A percentile compares a stretch with the other conserved stretches of the same genome.
These are phyloP conservation scores for Synergus itoensis DNA, from an alignment of 2,888 invertebrate genomes.

Conservation along the genomic window DNA sequence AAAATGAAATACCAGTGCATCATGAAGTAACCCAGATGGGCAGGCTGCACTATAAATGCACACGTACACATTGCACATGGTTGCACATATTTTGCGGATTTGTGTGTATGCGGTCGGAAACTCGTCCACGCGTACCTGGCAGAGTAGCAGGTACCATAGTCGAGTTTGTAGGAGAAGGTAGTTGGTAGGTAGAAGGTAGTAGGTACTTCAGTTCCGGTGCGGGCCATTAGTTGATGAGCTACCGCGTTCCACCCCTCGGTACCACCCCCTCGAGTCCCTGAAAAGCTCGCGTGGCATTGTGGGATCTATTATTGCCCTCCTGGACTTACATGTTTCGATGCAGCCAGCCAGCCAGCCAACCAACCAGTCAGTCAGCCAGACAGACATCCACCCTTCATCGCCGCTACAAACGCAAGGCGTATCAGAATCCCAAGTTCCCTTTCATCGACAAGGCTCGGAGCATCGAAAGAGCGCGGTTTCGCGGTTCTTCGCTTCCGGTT, in stretches of 20 bases:
- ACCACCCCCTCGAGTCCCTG: constrained; percentile 61
- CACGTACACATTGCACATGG: background rate
- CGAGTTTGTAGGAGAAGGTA: constrained; percentile 60
- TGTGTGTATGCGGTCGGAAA: constrained; percentile 45
- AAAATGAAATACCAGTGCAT: constrained; percentile 16
- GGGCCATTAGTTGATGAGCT: constrained; percentile 78
- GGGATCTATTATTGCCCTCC: constrained; percentile 74
- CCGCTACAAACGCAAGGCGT: constrained; percentile 50
- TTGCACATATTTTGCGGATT: constrained; percentile 18
- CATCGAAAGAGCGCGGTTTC: constrained; percentile 60
- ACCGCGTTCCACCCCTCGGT: constrained; percentile 65
- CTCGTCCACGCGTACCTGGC: constrained; percentile 51
- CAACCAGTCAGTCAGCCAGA: constrained; percentile 50
- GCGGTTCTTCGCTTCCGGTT: constrained; percentile 56
- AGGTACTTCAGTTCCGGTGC: constrained; percentile 74
- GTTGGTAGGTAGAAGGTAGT: constrained; percentile 49
- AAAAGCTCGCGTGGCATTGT: constrained; percentile 74
- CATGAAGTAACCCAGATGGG: constrained; percentile 55
- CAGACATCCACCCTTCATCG: constrained; percentile 56
- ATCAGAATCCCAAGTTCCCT: constrained; percentile 54
- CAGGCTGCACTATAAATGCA: constrained; percentile 46
- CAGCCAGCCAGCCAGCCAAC: constrained; percentile 51
- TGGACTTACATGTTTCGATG: constrained; percentile 72
- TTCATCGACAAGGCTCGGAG: constrained; percentile 54
- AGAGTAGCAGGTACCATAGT: constrained; percentile 52